Evolutionary conservation across 2,113 vertebrate species (phyloP), one percentile per base, ranked within the genome.

Genomic region (Channa argus): DNA sequence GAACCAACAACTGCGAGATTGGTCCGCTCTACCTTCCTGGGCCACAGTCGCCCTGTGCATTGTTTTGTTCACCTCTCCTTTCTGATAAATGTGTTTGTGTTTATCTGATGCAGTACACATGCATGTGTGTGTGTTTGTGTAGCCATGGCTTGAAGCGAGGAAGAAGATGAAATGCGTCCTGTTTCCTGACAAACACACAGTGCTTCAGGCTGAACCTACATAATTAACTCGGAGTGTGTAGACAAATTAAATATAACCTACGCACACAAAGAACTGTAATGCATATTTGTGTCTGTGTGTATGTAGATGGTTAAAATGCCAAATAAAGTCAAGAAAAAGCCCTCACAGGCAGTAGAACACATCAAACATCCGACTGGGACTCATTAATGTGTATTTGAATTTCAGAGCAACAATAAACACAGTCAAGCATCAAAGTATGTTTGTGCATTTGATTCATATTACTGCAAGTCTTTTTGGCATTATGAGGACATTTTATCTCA

Each of bases 171-270:
- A 41, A 61, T 11, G 1, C 43, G n/a, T 43, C 14, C 41, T 65
- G 49, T 43, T 51, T 44, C 41, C 9, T 33, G 9, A 44, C 14
- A 12, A 45, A 24, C 60, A 46, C 0, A 3, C 50, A 59, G n/a
- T 6, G 58, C 65, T 71, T 50, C 37, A 65, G 45, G 52, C 71
- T 43, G 11, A 52, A 52, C 60, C 63, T 64, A 45, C 75, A 78
- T 78, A 78, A 64, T 70, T 37, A 77, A 56, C 64, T 61, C 39
- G n/a, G 50, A 49, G 36, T 0, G 50, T 55, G 36, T 0, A 59
- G 11, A 41, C 50, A 13, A 69, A 44, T 63, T 58, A 73, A 39
- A 58, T 56, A 47, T 56, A 63, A 59, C 50, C 63, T 24, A 62
- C n/a, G 53, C 46, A 51, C 36, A 44, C 39, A 33, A 43, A 5